Percentiles rank a stretch among this genome's conserved stretches.
These are phyloP conservation scores for Chiroxiphia lanceolata DNA, from an alignment of 2,797 vertebrate genomes.

Conservation along the genomic window DNA sequence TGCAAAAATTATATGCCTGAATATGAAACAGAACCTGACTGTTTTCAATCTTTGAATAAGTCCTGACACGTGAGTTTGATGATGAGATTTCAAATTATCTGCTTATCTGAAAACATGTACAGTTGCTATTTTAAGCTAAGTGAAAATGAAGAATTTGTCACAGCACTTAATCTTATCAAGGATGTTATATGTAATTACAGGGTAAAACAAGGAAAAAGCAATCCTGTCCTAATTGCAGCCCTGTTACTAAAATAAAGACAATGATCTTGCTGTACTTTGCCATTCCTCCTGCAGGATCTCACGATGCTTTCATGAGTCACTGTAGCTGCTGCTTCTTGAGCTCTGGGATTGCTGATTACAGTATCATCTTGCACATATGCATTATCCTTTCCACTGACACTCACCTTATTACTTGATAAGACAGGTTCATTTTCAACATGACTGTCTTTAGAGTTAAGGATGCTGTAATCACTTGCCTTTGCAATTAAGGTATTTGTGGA, in stretches of 20 bases:
- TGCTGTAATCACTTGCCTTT: background rate
- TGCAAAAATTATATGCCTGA: background rate
- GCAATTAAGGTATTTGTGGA: background rate
- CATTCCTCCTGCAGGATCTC: background rate
- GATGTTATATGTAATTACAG: background rate
- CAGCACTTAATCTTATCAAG: background rate
- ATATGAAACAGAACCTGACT: background rate
- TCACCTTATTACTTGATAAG: background rate
- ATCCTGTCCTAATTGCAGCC: background rate
- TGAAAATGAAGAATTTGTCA: background rate
- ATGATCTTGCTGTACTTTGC: background rate
- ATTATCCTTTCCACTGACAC: background rate
- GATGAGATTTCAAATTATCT: conserved; percentile 3
- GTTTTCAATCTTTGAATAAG: background rate
- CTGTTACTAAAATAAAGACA: background rate
- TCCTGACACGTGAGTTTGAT: background rate
- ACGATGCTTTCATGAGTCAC: background rate
- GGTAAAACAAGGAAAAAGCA: background rate
- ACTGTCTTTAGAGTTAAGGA: background rate
- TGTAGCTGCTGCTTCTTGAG: background rate
- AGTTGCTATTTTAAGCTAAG: background rate
- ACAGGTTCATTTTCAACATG: background rate
- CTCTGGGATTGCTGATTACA: background rate
- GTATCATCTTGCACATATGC: background rate
- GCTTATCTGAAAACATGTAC: background rate